phyloP scores from a whole-genome alignment of 2,113 vertebrate genomes.

The Labeo catla region DNA sequence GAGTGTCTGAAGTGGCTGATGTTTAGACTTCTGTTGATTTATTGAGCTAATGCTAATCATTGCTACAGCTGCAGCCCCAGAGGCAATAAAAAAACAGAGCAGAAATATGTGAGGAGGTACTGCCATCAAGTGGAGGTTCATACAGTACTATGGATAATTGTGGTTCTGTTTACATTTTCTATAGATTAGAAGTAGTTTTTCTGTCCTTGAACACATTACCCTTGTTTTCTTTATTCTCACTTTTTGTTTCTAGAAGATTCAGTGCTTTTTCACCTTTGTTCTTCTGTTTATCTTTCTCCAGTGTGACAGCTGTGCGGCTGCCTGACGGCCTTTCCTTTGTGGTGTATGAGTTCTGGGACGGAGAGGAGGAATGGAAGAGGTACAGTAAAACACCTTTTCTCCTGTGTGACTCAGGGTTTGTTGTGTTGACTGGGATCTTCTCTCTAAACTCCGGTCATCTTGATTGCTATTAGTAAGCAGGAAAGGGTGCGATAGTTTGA shows the following conservation, averaged over 20 bases:
- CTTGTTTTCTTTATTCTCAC: background rate
- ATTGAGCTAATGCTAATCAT: constrained; percentile 41
- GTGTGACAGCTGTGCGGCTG: constrained; percentile 85
- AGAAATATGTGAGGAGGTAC: constrained; percentile 34
- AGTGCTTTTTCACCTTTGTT: background rate
- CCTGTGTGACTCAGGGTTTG: background rate
- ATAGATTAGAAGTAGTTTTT: background rate
- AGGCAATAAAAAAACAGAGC: background rate
- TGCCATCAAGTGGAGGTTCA: constrained; percentile 56
- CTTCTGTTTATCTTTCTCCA: constrained; percentile 57
- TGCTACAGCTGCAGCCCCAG: background rate
- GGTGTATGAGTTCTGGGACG: constrained; percentile 95
- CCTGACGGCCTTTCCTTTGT: constrained; percentile 88
- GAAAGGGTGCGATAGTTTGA: no score
- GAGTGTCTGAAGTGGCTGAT: constrained; percentile 34
- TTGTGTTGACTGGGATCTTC: background rate
- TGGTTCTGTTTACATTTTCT: background rate
- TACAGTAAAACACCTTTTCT: constrained; percentile 58
- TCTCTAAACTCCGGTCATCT: background rate
- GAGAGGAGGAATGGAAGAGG: constrained; percentile 93
- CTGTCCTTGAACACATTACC: background rate
- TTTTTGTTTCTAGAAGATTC: background rate
- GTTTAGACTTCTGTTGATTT: constrained; percentile 24
- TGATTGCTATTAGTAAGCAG: background rate
- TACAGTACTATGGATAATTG: constrained; percentile 9